These are phyloP conservation scores for Acholoe squamosa DNA, from an alignment of 2,888 invertebrate genomes.

Conservation along the genomic window DNA sequence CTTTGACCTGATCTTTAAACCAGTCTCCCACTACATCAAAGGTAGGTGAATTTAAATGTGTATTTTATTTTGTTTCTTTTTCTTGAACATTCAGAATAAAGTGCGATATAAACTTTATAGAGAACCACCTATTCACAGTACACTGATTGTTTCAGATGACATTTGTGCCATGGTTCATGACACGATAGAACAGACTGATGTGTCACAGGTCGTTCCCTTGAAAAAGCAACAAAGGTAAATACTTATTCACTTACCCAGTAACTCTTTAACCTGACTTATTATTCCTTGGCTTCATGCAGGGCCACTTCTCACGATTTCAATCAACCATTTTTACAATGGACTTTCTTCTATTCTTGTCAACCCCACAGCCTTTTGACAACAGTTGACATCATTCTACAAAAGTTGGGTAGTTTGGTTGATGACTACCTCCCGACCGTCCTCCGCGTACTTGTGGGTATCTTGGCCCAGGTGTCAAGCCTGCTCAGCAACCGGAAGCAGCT, in stretches of 20 bases:
- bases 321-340: too few relatives aligned
- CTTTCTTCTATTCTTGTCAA: too few relatives aligned
- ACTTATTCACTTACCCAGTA: neutral
- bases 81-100: too few relatives aligned
- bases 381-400: slow-evolving; percentile 79
- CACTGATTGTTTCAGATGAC: slow-evolving; percentile 82
- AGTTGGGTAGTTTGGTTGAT: slow-evolving; percentile 89
- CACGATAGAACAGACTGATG: slow-evolving; percentile 85
- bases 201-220: slow-evolving; percentile 85
- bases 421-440: slow-evolving; percentile 88
- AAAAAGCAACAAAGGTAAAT: slow-evolving; percentile 89
- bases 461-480: slow-evolving; percentile 86
- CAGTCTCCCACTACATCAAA: slow-evolving; percentile 85
- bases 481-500: slow-evolving; percentile 83
- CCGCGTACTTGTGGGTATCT: slow-evolving; percentile 88
- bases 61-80: slow-evolving; percentile 1
- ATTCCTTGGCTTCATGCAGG: too few relatives aligned
- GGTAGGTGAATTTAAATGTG: slow-evolving; percentile 72
- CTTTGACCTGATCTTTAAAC: slow-evolving; percentile 91
- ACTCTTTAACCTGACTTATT: too few relatives aligned
- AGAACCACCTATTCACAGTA: neutral
- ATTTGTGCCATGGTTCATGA: slow-evolving; percentile 84
- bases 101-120: too few relatives aligned
- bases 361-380: slow-evolving; percentile 87
- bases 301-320: too few relatives aligned